Conservation (phyloP, 35 echinoderm and acorn worm species). For the Heliocidaris erythrogramma region DNA sequence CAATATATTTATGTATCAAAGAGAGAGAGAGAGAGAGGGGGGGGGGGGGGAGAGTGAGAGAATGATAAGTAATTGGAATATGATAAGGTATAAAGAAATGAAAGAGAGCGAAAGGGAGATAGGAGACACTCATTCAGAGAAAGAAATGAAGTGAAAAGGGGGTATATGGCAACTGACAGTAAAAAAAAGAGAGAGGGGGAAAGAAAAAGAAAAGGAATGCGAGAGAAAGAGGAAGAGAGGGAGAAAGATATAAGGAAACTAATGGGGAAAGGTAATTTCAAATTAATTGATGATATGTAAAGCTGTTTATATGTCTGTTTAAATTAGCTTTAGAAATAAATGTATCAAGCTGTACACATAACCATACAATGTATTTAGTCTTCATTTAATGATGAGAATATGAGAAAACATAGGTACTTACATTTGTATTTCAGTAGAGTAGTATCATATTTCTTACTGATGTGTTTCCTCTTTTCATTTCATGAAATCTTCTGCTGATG, state of each 20-base stretch:
- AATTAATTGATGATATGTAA: too few relatives aligned
- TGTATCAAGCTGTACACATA: background rate
- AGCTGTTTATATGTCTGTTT: too few relatives aligned
- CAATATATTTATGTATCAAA: background rate
- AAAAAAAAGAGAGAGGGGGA: background rate
- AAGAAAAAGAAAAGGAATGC: background rate
- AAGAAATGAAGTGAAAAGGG: background rate
- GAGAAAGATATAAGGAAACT: too few relatives aligned
- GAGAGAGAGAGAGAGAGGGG: background rate
- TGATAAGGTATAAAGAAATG: background rate
- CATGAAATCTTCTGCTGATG: slow-evolving; percentile 9
- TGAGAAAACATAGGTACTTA: background rate
- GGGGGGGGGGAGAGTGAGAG: background rate
- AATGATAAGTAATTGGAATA: background rate
- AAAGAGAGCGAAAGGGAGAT: background rate
- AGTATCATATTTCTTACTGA: background rate
- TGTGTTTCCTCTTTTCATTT: background rate
- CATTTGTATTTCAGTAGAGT: background rate
- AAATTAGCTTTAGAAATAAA: background rate
- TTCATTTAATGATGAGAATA: background rate
- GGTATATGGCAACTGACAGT: background rate
- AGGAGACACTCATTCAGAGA: background rate
- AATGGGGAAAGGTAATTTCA: too few relatives aligned
- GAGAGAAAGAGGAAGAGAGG: background rate
- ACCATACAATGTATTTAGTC: background rate